Evolutionary conservation across 1,140 invertebrate species (phyloP).

Genomic region (Musca vetustissima): DNA sequence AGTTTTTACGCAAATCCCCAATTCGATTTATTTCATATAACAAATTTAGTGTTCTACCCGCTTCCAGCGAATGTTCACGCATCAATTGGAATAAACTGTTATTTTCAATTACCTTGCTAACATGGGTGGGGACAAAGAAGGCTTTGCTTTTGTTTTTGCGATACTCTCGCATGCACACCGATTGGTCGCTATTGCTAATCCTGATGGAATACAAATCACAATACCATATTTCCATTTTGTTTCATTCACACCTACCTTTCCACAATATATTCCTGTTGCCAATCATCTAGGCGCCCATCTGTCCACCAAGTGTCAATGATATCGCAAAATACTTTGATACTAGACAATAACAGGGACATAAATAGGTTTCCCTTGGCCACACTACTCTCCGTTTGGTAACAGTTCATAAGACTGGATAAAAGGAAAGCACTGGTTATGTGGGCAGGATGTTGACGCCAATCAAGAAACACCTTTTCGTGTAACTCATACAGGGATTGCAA

Average conservation of each 20-base stretch:
- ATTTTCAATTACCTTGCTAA: constrained; percentile 26
- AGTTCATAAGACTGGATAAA: constrained; percentile 34
- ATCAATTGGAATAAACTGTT: constrained; percentile 39
- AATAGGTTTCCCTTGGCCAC: constrained; percentile 32
- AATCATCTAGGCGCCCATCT: constrained; percentile 40
- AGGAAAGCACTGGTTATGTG: constrained; percentile 39
- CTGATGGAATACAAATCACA: constrained; percentile 2
- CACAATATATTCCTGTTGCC: constrained; percentile 43
- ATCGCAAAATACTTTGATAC: constrained; percentile 37
- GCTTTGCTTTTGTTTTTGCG: constrained; percentile 28
- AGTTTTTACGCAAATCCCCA: constrained; percentile 35
- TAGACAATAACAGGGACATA: constrained; percentile 28
- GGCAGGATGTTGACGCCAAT: constrained; percentile 29
- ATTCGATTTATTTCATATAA: constrained; percentile 38
- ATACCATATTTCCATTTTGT: neutral
- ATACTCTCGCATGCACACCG: constrained; percentile 26
- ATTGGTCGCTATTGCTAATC: constrained; percentile 13
- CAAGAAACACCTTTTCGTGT: constrained; percentile 24
- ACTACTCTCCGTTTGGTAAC: constrained; percentile 18
- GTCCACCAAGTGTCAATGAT: constrained; percentile 51
- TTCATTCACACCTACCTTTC: constrained; percentile 27
- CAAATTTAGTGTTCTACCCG: constrained; percentile 44
- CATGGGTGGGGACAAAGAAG: constrained; percentile 25
- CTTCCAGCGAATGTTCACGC: constrained; percentile 38
- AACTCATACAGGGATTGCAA: constrained; percentile 27